Conservation (phyloP, 2,888 invertebrate species). For the Apodemia mormo region DNA sequence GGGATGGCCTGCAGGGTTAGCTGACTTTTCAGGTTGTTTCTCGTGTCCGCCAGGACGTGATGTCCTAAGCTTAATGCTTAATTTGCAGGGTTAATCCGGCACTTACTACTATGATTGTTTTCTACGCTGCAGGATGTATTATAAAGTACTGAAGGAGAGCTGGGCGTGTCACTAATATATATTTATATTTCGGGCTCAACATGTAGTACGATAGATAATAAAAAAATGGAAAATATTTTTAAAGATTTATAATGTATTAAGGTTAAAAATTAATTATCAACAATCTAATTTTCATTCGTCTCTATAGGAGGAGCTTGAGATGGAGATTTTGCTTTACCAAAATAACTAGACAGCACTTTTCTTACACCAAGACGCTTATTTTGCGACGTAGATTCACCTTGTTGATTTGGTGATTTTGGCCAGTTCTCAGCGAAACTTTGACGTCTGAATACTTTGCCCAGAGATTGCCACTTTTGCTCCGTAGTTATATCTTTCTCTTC, state of each 20-base stretch:
- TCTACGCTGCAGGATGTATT: too few species aligned
- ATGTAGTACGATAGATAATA: too few species aligned
- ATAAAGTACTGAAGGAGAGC: too few species aligned
- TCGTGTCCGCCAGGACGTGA: too few species aligned
- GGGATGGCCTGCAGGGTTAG: too few species aligned
- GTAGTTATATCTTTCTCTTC: slow-evolving; percentile 62
- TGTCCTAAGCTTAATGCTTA: too few species aligned
- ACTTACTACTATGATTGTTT: too few species aligned
- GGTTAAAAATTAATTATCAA: slow-evolving; percentile 36
- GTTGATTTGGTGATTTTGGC: slow-evolving; percentile 55
- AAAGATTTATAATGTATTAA: not conserved
- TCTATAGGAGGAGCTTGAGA: slow-evolving; percentile 2
- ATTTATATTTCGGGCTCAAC: too few species aligned
- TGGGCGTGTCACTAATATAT: too few species aligned
- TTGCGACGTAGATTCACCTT: slow-evolving; percentile 61
- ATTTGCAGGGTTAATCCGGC: too few species aligned
- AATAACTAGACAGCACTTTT: slow-evolving; percentile 71
- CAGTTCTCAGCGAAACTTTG: slow-evolving; percentile 68
- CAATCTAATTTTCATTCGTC: slow-evolving; percentile 27
- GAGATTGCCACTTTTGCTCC: slow-evolving; percentile 76
- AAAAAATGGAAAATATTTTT: not conserved
- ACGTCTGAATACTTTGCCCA: slow-evolving; percentile 73
- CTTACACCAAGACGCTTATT: slow-evolving; percentile 64
- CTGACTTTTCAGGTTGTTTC: too few species aligned
- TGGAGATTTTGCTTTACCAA: slow-evolving; percentile 56